Percentiles rank a stretch among this genome's conserved stretches.
These are phyloP conservation scores for Heteromyza rotundicornis DNA, from an alignment of 2,888 invertebrate species.

Conservation along the genomic window DNA sequence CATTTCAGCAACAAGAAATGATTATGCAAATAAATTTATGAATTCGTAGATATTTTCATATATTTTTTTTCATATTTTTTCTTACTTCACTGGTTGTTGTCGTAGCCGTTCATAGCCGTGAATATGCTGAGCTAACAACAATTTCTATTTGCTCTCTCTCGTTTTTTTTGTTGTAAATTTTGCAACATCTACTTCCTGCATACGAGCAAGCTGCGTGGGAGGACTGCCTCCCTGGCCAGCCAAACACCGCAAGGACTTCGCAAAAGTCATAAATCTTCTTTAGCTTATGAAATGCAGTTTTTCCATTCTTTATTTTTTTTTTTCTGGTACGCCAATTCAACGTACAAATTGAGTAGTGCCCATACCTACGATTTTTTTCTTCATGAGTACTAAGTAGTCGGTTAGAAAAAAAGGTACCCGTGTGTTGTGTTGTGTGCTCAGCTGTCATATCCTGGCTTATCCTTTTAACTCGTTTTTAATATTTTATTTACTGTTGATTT, in stretches of 20 bases:
- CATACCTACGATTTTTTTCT: not conserved
- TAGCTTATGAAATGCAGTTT: slow-evolving; percentile 3
- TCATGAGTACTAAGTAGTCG: too few relatives aligned
- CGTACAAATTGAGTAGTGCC: not conserved
- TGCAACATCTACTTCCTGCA: too few relatives aligned
- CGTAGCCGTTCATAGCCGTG: not conserved
- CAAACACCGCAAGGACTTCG: not conserved
- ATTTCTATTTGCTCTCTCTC: not conserved
- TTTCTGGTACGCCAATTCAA: not conserved
- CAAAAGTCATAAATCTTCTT: slow-evolving; percentile 21
- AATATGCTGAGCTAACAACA: slow-evolving; percentile 1
- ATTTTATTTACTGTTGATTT: slow-evolving; percentile 5
- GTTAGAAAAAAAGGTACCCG: too few relatives aligned
- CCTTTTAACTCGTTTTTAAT: not conserved
- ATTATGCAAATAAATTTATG: slow-evolving; percentile 43
- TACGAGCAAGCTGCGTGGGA: too few relatives aligned
- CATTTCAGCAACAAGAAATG: slow-evolving; percentile 31
- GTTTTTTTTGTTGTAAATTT: too few relatives aligned
- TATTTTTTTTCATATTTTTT: too few relatives aligned
- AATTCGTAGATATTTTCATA: slow-evolving; percentile 38
- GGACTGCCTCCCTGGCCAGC: too few relatives aligned
- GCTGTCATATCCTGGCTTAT: not conserved
- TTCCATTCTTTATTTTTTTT: not conserved
- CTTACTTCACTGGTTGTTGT: not conserved
- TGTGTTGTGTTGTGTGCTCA: too few relatives aligned